phyloP scores from a whole-genome alignment of 2,888 invertebrate species.

The Parnassius glacialis region DNA sequence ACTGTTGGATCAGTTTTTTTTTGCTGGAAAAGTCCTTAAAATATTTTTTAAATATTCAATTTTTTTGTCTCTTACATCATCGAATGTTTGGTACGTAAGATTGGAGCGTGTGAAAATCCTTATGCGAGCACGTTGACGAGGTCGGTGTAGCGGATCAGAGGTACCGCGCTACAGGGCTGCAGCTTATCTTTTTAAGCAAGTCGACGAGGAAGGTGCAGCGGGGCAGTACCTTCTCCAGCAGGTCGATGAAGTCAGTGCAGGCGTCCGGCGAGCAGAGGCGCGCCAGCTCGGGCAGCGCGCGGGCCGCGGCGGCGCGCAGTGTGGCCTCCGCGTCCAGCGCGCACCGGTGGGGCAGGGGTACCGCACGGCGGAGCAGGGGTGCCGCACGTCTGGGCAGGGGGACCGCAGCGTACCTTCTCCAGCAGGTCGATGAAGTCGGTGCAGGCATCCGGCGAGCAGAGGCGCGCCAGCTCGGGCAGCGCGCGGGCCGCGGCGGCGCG shows the following conservation, averaged over 20 bases:
- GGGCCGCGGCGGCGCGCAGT: conserved; percentile 84
- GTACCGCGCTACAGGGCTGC: too few species aligned
- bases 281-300: conserved; percentile 85
- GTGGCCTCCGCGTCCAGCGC: conserved; percentile 88
- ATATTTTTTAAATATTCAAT: too few species aligned
- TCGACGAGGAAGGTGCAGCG: too few species aligned
- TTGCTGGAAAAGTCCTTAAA: too few species aligned
- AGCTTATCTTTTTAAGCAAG: too few species aligned
- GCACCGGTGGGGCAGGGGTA: conserved; percentile 48
- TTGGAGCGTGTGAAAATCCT: too few species aligned
- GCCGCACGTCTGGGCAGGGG: conserved; percentile 32
- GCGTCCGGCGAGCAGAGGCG: conserved; percentile 82
- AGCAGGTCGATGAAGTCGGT: too few species aligned
- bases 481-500: conserved; percentile 85
- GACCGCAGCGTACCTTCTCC: conserved; percentile 31
- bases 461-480: conserved; percentile 84
- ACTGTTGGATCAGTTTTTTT: too few species aligned
- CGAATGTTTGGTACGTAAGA: too few species aligned
- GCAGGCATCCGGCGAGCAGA: conserved; percentile 79
- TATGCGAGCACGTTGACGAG: too few species aligned
- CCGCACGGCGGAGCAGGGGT: not conserved
- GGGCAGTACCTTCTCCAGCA: conserved; percentile 75
- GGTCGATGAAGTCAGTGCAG: conserved; percentile 64
- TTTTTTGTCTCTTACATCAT: too few species aligned
- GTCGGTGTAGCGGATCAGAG: too few species aligned